Evolutionary conservation across 2,113 vertebrate genomes (phyloP).

Genomic region (Globicephala melas): DNA sequence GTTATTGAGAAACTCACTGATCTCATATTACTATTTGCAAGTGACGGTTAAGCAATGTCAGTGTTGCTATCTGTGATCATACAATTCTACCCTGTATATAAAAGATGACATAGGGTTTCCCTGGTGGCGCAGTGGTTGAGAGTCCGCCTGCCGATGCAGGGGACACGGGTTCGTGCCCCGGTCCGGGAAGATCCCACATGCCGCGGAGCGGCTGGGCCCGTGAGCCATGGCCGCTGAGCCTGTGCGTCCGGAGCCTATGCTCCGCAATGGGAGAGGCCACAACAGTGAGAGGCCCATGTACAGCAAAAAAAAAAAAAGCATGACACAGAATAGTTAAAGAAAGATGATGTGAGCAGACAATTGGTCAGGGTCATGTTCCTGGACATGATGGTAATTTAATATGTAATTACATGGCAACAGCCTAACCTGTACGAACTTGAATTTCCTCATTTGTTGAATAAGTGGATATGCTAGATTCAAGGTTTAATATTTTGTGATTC

Average conservation of each 20-base stretch:
- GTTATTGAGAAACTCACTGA: conserved; percentile 32
- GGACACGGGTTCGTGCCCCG: too few species aligned
- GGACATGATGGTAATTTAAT: not conserved
- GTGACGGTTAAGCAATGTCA: conserved; percentile 36
- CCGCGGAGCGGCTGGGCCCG: too few species aligned
- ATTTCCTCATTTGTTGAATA: not conserved
- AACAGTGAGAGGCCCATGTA: too few species aligned
- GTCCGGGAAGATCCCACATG: too few species aligned
- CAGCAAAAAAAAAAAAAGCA: not conserved
- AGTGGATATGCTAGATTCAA: not conserved
- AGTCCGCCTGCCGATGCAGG: too few species aligned
- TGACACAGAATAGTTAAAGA: not conserved
- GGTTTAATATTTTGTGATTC: not conserved
- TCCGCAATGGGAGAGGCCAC: too few species aligned
- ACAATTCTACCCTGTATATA: not conserved
- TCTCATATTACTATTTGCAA: conserved; percentile 51
- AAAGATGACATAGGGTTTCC: not conserved
- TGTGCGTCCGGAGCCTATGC: too few species aligned
- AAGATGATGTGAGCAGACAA: not conserved
- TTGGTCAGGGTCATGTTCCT: not conserved
- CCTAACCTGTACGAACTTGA: not conserved
- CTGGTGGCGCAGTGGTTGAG: too few species aligned
- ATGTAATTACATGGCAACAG: not conserved
- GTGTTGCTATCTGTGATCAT: not conserved
- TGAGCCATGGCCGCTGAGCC: too few species aligned